Evolutionary conservation across 2,888 invertebrate genomes (phyloP), one percentile per base, ranked within the genome.

Genomic region (Hypolimnas misippus): DNA sequence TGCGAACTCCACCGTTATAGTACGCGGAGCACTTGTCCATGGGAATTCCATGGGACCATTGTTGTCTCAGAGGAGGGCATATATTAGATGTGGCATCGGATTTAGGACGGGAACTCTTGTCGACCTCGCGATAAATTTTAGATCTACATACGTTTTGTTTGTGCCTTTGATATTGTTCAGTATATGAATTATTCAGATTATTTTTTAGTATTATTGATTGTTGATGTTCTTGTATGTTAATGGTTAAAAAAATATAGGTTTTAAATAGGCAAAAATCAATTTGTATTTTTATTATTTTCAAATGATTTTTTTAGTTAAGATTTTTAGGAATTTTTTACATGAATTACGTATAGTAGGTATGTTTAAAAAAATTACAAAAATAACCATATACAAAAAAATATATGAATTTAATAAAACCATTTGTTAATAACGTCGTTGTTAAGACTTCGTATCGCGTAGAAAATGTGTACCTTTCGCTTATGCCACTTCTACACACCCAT

Each of bases 21-120:
- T 78, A 81, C 81, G 78, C 75, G 74, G 79, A 75, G 83, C 86
- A 87, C 88, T 87, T 88, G 88, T 84, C 86, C 84, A 82, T 84
- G 87, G 79, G 87, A 87, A 88, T 71, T 76, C 77, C 78, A 65
- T 35, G 21, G 44, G 79, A 77, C 79, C 76, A 81, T 83, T 82
- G 82, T 83, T 79, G 73, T 33, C 12, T 21, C 44, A 44, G 33
- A 58, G 12, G 10, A 21, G 58, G 14, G 49, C 14, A 58, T 46
- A 25, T 60, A 38, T 54, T 49, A 19, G 8, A 53, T 2, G 35
- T 60, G 53, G 7, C 49, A 49, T 49, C 49, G 49, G 44, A 49
- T 49, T 49, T 49, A 49, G 49, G n/a, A 46, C 12, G 44, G 49
- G 49, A 29, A 29, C 49, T 49, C 25, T 14, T 0, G 25, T 3